A percentile compares a stretch with the other conserved stretches of the same genome.
phyloP scores from a whole-genome alignment of 2,797 vertebrate species.

The Pogoniulus pusillus region DNA sequence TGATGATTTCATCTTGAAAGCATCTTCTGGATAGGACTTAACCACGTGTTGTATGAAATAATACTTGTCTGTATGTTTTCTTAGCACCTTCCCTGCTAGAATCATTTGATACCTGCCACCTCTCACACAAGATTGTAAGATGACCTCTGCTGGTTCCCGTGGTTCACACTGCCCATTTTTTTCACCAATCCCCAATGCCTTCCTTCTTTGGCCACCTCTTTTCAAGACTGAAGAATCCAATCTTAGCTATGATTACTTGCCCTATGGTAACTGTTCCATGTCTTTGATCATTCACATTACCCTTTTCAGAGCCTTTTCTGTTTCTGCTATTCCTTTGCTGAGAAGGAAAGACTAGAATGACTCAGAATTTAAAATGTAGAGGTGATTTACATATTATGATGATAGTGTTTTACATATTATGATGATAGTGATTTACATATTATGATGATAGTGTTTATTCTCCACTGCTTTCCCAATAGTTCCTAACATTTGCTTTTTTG shows the following conservation, averaged over 20 bases:
- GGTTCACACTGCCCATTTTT: neutral
- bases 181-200: neutral
- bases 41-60: neutral
- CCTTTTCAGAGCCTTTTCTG: neutral
- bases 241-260: fast-evolving
- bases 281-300: neutral
- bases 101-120: neutral
- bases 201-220: neutral
- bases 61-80: neutral
- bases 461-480: neutral
- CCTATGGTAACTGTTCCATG: neutral
- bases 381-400: neutral
- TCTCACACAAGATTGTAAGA: neutral
- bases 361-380: neutral
- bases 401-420: neutral
- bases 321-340: neutral
- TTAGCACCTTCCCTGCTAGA: neutral
- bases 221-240: neutral
- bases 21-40: neutral
- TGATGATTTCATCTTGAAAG: neutral
- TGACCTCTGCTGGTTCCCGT: neutral
- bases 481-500: neutral
- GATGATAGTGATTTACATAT: neutral
- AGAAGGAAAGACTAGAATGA: neutral
- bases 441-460: neutral